Evolutionary conservation across 2,888 invertebrate species (phyloP), one percentile per base, ranked within the genome.

Genomic region (Oscheius sp.): DNA sequence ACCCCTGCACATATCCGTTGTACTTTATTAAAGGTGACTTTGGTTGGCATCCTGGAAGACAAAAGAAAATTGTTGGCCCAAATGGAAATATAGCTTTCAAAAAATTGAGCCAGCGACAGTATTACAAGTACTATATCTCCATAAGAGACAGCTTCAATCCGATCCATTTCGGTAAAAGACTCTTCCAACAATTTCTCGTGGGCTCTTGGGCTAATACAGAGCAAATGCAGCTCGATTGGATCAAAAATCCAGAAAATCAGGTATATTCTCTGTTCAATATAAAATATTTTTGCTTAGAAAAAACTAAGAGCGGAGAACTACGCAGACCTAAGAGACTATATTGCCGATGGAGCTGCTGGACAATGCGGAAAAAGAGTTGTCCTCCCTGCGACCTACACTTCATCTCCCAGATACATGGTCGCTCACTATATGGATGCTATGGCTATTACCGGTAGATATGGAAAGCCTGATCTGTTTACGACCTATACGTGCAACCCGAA

Each of bases 1-100:
- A 88, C 76, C 84, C 88, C 2, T 78, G 88, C 25, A 79, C 87
- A 74, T 88, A 89, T 75, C 87, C 87, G 0, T 0, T 88, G 0
- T 83, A 87, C 29, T 88, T 87, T 70, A 76, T 83, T 27, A 8
- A 29, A 4, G 82, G 78, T 23, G 63, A 65, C 12, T 66, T 58
- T 45, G 82, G 83, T 55, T 84, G 75, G 79, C 46, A 70, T 20
- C 33, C 45, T 3, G 58, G 52, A 45, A 17, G 65, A 17, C 46
- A 37, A 53, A 34, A 1, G 45, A n/a, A 42, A 2, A 10, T 10
- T 2, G 31, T 10, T 2, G 17, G 31, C n/a, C 3, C 37, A 31
- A 84, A 80, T 10, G 42, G 55, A 0, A 42, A n/a, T 58, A 39
- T 33, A 72, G 50, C 37, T 82, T 73, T 63, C 83, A 72, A 63